These are phyloP conservation scores for Sterna hirundo DNA, from an alignment of 2,113 vertebrate genomes.

Conservation along the genomic window DNA sequence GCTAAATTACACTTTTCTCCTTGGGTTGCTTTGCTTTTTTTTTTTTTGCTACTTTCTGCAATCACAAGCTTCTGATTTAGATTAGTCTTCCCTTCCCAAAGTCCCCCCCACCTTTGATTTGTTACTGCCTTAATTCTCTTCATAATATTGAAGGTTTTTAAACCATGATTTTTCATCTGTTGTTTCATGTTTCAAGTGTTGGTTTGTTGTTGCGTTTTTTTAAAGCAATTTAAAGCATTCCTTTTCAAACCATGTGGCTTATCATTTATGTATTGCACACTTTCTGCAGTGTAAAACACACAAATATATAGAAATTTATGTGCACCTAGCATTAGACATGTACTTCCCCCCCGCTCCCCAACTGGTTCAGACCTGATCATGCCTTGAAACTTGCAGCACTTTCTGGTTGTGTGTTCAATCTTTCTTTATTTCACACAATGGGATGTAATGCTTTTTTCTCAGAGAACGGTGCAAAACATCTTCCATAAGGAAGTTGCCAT, in stretches of 20 bases:
- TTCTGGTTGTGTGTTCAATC: not conserved
- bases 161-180: not conserved
- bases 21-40: not conserved
- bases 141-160: not conserved
- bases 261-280: not conserved
- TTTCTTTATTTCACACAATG: not conserved
- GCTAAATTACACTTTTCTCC: not conserved
- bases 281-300: not conserved
- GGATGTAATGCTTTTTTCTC: not conserved
- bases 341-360: rapidly evolving
- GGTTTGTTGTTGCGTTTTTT: not conserved
- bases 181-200: not conserved
- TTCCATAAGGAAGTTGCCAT: rapidly evolving
- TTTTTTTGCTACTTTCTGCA: not conserved
- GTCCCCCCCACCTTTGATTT: rapidly evolving
- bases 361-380: not conserved
- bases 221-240: not conserved
- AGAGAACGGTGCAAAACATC: not conserved
- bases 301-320: not conserved
- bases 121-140: not conserved
- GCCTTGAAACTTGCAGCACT: not conserved
- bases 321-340: not conserved
- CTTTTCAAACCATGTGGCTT: not conserved
- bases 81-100: rapidly evolving
- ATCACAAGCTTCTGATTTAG: not conserved